Conservation (phyloP, 2,888 invertebrate species). For the Tipula confusa region DNA sequence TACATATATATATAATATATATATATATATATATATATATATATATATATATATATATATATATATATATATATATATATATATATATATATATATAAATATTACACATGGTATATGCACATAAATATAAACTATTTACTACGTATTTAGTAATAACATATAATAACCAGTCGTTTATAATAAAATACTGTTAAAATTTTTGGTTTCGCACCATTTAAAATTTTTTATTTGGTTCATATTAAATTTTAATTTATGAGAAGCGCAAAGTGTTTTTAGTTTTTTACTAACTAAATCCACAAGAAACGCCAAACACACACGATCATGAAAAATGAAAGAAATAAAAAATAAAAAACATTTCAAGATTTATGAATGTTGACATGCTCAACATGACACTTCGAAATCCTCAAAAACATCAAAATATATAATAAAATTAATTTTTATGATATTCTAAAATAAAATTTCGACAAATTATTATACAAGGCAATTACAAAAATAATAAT, state of each 20-base stretch:
- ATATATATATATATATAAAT: too few relatives aligned
- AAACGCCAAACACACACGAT: background rate
- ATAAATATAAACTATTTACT: background rate
- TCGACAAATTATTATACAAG: too few relatives aligned
- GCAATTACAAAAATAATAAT: too few relatives aligned
- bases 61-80: too few relatives aligned
- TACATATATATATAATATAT: too few relatives aligned
- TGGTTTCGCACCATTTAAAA: background rate
- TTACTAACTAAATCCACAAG: background rate
- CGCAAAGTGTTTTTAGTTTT: background rate
- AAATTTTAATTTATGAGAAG: background rate
- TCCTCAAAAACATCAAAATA: slow-evolving; percentile 5
- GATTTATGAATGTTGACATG: background rate
- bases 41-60: too few relatives aligned
- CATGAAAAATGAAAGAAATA: too few relatives aligned
- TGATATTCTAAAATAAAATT: background rate
- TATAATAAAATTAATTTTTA: background rate
- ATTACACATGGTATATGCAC: background rate
- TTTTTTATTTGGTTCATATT: background rate
- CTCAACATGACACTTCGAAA: background rate
- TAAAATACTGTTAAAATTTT: background rate
- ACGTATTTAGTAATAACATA: background rate
- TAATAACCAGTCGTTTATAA: slow-evolving; percentile 12
- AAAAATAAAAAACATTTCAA: background rate
- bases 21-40: too few relatives aligned